Evolutionary conservation across 2,113 vertebrate genomes (phyloP).

Genomic region (Puntigrus tetrazona): DNA sequence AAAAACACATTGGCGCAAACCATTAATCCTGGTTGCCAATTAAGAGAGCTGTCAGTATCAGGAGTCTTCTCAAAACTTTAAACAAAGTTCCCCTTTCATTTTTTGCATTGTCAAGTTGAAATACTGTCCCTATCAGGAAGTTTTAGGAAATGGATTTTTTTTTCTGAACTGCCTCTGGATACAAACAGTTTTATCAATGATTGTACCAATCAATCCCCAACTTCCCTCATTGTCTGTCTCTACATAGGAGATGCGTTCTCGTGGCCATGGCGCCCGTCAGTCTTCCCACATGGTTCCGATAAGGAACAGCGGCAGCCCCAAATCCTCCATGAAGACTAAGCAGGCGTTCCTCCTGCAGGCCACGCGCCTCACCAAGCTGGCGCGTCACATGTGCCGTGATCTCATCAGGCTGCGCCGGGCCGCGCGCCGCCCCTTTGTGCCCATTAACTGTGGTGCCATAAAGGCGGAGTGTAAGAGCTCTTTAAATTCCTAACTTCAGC

Average conservation of each 20-base stretch:
- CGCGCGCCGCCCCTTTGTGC: constrained; percentile 95
- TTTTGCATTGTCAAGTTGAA: too few species aligned
- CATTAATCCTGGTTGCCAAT: background rate
- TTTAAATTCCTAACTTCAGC: constrained; percentile 95
- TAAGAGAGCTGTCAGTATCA: background rate
- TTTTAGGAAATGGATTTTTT: background rate
- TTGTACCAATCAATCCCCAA: background rate
- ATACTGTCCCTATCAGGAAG: background rate
- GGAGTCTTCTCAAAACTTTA: background rate
- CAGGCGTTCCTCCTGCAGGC: constrained; percentile 96
- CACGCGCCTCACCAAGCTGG: constrained; percentile 95
- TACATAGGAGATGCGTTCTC: constrained; percentile 82
- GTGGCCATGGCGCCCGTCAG: constrained; percentile 87
- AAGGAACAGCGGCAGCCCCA: constrained; percentile 92
- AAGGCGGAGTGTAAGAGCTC: constrained; percentile 99
- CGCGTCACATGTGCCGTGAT: constrained; percentile 97
- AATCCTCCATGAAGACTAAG: constrained; percentile 95
- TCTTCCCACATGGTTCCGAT: constrained; percentile 90
- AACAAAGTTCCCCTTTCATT: too few species aligned
- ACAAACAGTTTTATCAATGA: background rate
- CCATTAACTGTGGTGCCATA: constrained; percentile 99
- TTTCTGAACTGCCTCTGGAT: background rate
- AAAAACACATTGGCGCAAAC: background rate
- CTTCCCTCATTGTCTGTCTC: background rate
- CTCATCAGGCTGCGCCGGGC: constrained; percentile 94